Evolutionary conservation across 2,888 invertebrate genomes (phyloP), one percentile per base, ranked within the genome.

Genomic region (Dryocosmus kuriphilus): DNA sequence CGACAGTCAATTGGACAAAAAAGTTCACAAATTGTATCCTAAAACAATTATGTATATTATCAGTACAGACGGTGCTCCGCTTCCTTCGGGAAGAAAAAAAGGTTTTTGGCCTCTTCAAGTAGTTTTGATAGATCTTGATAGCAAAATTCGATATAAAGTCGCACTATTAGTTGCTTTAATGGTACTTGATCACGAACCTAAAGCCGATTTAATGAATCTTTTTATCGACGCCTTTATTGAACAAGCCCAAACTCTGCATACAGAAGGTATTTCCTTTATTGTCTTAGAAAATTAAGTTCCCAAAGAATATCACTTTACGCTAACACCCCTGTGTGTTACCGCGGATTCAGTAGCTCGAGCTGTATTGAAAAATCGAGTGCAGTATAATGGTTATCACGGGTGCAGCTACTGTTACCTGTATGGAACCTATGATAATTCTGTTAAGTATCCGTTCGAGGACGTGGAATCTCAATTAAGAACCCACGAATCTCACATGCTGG

Each of bases 331-430:
- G 19, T 79, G 77, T 57, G 79, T 76, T 61, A 61, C 38, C 24
- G 80, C 77, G 2, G 82, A 84, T 77, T 79, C 81, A 14, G 71
- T 80, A 24, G 83, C 83, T 14, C 60, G 82, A 60, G 75, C 81
- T 3, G 30, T 81, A 11, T 4, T 82, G n/a, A 80, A 80, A 14
- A 81, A 81, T 63, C 75, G 82, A 76, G 57, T 80, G 22, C 75
- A 79, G 19, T 82, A 77, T 67, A 81, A 82, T 71, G 82, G 84
- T n/a, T n/a, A n/a, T n/a, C n/a, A n/a, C n/a, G n/a, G n/a, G n/a
- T n/a, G n/a, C n/a, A n/a, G n/a, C n/a, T 5, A 79, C 77, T 83
- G 84, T 63, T 84, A 83, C 24, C 51, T 75, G 2, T 27, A 75
- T 60, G 82, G 82, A 24, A 19, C n/a, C 22, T 76, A 77, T 51